phyloP scores from a whole-genome alignment of 2,113 vertebrate genomes.

The Trichechus manatus region DNA sequence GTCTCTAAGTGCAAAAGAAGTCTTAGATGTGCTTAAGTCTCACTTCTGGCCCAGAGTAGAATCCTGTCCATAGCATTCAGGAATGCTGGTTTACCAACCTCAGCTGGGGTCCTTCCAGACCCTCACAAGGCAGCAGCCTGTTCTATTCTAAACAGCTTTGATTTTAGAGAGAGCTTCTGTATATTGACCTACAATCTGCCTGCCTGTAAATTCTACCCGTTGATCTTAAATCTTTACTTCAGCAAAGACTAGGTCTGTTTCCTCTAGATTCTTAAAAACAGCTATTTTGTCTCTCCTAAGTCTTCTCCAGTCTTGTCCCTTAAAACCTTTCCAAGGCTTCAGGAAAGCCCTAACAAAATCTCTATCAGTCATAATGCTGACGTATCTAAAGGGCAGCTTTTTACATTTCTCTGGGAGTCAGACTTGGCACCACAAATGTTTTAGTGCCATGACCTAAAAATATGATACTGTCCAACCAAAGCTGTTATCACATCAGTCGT shows the following conservation, averaged over 20 bases:
- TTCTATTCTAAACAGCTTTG: not conserved
- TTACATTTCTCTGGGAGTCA: constrained; percentile 24
- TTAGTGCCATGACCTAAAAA: constrained; percentile 29
- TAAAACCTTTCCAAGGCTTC: constrained; percentile 26
- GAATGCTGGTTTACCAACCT: not conserved
- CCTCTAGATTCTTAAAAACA: constrained; percentile 36
- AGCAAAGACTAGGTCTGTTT: constrained; percentile 3
- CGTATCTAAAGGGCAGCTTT: not conserved
- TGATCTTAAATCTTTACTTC: constrained; percentile 40
- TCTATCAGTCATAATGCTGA: not conserved
- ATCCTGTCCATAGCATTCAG: not conserved
- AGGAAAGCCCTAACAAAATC: constrained; percentile 49
- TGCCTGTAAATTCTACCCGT: not conserved
- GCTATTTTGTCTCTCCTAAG: not conserved
- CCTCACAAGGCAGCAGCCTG: not conserved
- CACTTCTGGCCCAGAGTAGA: not conserved
- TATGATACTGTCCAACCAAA: not conserved
- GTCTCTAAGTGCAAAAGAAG: not conserved
- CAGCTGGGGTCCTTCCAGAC: not conserved
- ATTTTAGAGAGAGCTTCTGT: constrained; percentile 19
- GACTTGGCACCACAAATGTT: not conserved
- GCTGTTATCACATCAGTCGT: not conserved
- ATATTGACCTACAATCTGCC: not conserved
- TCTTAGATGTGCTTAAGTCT: not conserved
- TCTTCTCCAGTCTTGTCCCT: constrained; percentile 13